Conservation (phyloP, 2,888 invertebrate species). For the Diarsia rubi region DNA sequence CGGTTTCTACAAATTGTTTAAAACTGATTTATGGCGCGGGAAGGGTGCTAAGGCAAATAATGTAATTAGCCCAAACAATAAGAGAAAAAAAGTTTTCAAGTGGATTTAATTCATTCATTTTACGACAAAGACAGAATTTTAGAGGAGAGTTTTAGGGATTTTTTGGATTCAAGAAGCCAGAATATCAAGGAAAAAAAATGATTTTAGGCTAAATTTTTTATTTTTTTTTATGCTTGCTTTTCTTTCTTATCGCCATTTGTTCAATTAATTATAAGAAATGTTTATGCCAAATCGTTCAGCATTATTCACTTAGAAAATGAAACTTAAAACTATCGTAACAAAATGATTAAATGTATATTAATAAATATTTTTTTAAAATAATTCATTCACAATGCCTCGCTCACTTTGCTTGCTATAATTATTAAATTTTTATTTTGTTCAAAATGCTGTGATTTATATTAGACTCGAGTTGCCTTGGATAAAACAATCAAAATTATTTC, state of each 20-base stretch:
- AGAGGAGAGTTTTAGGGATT: no score
- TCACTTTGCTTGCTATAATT: background rate
- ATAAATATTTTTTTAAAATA: background rate
- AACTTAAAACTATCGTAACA: background rate
- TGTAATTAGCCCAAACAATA: background rate
- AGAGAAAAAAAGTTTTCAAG: background rate
- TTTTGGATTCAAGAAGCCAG: background rate
- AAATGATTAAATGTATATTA: background rate
- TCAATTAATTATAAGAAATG: background rate
- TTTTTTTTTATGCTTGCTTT: background rate
- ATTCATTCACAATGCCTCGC: background rate
- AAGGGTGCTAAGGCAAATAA: background rate
- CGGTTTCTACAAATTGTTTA: slow-evolving; percentile 6
- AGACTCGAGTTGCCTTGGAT: background rate
- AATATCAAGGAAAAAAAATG: background rate
- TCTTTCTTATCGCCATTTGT: background rate
- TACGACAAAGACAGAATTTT: background rate
- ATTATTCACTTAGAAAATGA: background rate
- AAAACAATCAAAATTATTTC: background rate
- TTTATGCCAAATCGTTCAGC: background rate
- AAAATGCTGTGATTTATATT: background rate
- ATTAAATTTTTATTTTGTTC: background rate
- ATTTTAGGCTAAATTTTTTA: background rate
- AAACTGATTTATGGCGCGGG: slow-evolving; percentile 4
- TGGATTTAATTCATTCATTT: background rate